phyloP scores from a whole-genome alignment of 2,797 vertebrate species.

The Hoplostethus mediterraneus region DNA sequence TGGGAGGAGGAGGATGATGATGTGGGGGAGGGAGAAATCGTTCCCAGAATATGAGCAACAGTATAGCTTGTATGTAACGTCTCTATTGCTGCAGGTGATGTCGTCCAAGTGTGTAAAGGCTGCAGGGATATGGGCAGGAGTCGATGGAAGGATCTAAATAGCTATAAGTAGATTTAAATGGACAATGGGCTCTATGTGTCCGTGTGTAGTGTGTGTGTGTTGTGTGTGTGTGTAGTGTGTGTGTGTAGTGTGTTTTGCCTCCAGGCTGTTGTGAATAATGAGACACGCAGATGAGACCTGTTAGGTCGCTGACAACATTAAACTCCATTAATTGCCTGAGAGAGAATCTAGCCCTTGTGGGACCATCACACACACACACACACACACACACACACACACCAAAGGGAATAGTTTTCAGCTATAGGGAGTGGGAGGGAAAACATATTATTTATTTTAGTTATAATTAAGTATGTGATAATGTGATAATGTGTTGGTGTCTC shows the following conservation, averaged over 20 bases:
- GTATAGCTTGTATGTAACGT: neutral
- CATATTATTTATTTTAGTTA: conserved; percentile 27
- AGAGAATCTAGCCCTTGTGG: conserved; percentile 56
- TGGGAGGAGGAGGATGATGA: neutral
- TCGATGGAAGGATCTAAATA: conserved; percentile 21
- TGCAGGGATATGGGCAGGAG: neutral
- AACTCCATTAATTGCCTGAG: conserved; percentile 77
- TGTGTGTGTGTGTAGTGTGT: conserved; percentile 1
- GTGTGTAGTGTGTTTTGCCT: conserved; percentile 34
- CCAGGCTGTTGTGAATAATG: conserved; percentile 73
- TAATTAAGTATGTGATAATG: conserved; percentile 33
- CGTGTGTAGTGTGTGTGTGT: neutral
- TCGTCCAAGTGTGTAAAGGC: neutral
- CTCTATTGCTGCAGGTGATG: neutral
- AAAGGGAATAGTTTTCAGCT: conserved; percentile 1
- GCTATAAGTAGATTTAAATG: conserved; percentile 31
- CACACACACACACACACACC: conserved; percentile 11
- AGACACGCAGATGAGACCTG: conserved; percentile 70
- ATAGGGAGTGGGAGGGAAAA: conserved; percentile 25
- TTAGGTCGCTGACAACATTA: conserved; percentile 72
- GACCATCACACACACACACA: conserved; percentile 41
- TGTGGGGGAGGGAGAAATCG: neutral
- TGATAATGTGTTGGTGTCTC: conserved; percentile 22
- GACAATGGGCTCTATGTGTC: conserved; percentile 21
- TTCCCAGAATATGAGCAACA: neutral